Evolutionary conservation across 1,140 invertebrate species (phyloP).

Genomic region (Hylaeus volcanicus): DNA sequence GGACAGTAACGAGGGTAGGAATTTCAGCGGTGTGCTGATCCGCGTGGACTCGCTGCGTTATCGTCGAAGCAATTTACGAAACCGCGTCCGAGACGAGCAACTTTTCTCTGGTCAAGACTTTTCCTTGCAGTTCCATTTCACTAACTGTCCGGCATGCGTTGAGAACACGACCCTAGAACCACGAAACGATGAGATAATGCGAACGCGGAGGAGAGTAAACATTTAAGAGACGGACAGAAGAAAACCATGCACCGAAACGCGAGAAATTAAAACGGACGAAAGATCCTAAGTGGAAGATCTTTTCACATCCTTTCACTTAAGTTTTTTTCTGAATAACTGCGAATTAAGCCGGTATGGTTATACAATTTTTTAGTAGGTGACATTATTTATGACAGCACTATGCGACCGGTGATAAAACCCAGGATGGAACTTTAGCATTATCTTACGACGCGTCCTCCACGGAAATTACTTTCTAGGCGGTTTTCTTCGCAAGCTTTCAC

Average conservation of each 20-base stretch:
- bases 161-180: not conserved
- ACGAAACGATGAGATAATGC: not conserved
- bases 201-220: not conserved
- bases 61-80: conserved; percentile 32
- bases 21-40: not conserved
- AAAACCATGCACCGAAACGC: too few relatives aligned
- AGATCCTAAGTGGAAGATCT: too few relatives aligned
- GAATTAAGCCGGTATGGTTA: too few relatives aligned
- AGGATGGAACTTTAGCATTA: conserved; percentile 37
- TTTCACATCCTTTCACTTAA: too few relatives aligned
- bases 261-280: too few relatives aligned
- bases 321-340: too few relatives aligned
- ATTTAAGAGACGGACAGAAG: too few relatives aligned
- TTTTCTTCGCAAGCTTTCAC: conserved; percentile 16
- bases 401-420: conserved; percentile 24
- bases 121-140: conserved; percentile 4
- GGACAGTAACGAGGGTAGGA: not conserved
- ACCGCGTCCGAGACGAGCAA: not conserved
- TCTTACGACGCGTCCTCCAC: conserved; percentile 33
- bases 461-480: conserved; percentile 43
- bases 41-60: conserved; percentile 6
- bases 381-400: conserved; percentile 36
- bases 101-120: not conserved
- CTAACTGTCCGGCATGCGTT: conserved; percentile 11
- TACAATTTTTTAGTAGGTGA: not conserved